These are phyloP conservation scores for Otolemur crassicaudatus DNA, from an alignment of 2,797 vertebrate genomes.

Conservation along the genomic window DNA sequence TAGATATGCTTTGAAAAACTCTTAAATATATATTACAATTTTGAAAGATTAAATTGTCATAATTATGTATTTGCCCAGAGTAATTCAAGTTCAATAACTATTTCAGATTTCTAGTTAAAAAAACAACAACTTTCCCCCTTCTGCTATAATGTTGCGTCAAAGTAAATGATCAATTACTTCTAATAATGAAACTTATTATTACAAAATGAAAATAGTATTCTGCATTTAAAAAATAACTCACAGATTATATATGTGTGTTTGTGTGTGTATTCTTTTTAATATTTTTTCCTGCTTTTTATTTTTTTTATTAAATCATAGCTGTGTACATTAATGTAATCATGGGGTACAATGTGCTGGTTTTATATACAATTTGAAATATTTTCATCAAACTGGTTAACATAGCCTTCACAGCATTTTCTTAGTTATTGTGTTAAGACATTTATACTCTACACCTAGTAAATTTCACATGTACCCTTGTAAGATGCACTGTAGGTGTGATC, in stretches of 20 bases:
- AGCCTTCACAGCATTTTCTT: too few species aligned
- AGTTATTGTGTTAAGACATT: too few species aligned
- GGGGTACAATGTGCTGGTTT: too few species aligned
- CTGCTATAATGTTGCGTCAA: background rate
- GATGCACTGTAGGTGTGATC: too few species aligned
- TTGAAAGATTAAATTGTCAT: slow-evolving; percentile 48
- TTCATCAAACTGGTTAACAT: too few species aligned
- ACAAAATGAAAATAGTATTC: slow-evolving; percentile 23
- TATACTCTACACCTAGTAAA: too few species aligned
- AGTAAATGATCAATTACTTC: slow-evolving; percentile 45
- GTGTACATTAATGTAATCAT: too few species aligned
- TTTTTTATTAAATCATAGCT: too few species aligned
- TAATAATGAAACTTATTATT: slow-evolving; percentile 33
- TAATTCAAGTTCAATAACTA: slow-evolving; percentile 55
- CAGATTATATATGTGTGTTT: background rate
- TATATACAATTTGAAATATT: too few species aligned
- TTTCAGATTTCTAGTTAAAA: slow-evolving; percentile 21
- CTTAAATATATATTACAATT: slow-evolving; percentile 53
- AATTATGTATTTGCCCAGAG: slow-evolving; percentile 45
- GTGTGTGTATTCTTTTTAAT: background rate
- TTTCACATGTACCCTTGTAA: too few species aligned
- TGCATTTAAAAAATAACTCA: slow-evolving; percentile 2
- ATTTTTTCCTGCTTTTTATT: too few species aligned
- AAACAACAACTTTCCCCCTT: background rate
- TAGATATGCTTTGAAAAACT: slow-evolving; percentile 60